phyloP scores from a whole-genome alignment of 1,140 invertebrate species.

The Pseudomyrmex pallidus region DNA sequence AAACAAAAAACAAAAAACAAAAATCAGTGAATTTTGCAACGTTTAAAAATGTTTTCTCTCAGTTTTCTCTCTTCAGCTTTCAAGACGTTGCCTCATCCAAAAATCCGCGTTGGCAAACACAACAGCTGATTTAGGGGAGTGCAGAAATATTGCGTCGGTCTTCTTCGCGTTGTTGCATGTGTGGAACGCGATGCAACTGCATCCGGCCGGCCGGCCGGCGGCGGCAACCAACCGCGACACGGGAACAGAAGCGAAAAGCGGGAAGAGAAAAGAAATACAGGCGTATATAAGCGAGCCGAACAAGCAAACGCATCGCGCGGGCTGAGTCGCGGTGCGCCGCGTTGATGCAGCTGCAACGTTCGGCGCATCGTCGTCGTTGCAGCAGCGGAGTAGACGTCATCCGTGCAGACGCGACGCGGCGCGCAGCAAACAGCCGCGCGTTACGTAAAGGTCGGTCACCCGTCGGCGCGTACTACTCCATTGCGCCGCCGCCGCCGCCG shows the following conservation, averaged over 20 bases:
- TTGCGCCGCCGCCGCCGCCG: slow-evolving; percentile 38
- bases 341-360: slow-evolving; percentile 64
- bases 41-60: too few relatives aligned
- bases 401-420: slow-evolving; percentile 57
- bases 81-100: too few relatives aligned
- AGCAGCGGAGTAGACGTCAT: slow-evolving; percentile 78
- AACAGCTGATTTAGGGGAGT: slow-evolving; percentile 1
- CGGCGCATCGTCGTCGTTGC: slow-evolving; percentile 67
- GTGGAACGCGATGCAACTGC: slow-evolving; percentile 35
- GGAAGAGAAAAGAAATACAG: slow-evolving; percentile 32
- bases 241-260: slow-evolving; percentile 32
- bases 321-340: slow-evolving; percentile 23
- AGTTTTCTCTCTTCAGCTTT: too few relatives aligned
- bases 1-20: too few relatives aligned
- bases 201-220: slow-evolving; percentile 32
- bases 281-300: slow-evolving; percentile 7
- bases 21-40: too few relatives aligned
- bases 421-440: slow-evolving; percentile 77
- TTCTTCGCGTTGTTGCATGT: slow-evolving; percentile 6
- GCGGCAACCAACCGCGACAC: slow-evolving; percentile 27
- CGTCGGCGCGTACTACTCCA: slow-evolving; percentile 77
- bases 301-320: background rate
- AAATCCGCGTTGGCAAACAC: too few relatives aligned
- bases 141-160: slow-evolving; percentile 17
- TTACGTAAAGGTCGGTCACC: slow-evolving; percentile 86